phyloP scores from a whole-genome alignment of 2,113 vertebrate genomes.

The Lynx canadensis region DNA sequence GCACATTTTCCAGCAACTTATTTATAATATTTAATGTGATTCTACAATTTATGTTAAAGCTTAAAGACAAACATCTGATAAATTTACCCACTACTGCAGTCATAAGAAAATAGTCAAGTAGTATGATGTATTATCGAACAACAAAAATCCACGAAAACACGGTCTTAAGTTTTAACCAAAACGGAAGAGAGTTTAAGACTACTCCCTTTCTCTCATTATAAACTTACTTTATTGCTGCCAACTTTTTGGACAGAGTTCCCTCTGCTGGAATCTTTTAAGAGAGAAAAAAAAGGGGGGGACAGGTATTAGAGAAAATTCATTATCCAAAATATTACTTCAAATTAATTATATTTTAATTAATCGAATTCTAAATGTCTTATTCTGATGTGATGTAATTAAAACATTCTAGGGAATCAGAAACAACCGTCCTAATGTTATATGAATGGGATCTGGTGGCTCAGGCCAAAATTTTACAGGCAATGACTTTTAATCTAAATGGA shows the following conservation, averaged over 20 bases:
- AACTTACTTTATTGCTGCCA: conserved; percentile 94
- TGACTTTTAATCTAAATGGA: not conserved
- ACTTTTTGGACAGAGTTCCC: conserved; percentile 88
- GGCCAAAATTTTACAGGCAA: not conserved
- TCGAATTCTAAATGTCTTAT: not conserved
- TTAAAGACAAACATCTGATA: not conserved
- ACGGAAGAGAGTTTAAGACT: not conserved
- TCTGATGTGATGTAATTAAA: not conserved
- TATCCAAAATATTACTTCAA: conserved; percentile 35
- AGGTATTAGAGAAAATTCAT: conserved; percentile 8
- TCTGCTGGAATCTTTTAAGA: conserved; percentile 92
- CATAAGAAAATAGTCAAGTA: not conserved
- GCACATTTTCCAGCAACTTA: not conserved
- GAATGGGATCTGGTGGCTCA: not conserved
- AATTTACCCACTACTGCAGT: not conserved
- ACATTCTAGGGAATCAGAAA: not conserved
- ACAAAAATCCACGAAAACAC: not conserved
- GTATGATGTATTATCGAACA: not conserved
- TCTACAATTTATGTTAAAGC: not conserved
- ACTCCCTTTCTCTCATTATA: not conserved
- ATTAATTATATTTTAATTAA: not conserved
- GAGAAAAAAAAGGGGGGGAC: conserved; percentile 28
- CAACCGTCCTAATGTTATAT: not conserved
- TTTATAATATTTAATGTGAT: not conserved
- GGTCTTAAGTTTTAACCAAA: conserved; percentile 40